Conservation (phyloP, 2,797 vertebrate species). For the Poeciliopsis infans region DNA sequence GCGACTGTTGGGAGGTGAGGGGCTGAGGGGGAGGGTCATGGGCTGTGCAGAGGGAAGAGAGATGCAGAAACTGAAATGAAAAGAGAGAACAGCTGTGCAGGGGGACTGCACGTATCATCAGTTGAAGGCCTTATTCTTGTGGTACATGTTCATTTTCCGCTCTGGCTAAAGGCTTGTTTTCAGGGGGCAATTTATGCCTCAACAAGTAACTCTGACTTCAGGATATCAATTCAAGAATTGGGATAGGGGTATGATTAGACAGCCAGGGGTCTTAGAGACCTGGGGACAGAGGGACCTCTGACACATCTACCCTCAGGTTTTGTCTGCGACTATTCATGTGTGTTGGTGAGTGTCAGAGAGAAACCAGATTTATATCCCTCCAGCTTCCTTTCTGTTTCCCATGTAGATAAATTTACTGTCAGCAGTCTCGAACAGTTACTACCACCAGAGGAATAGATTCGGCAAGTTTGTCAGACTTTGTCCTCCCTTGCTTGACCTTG, state of each 20-base stretch:
- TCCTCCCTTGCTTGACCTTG: conserved; percentile 37
- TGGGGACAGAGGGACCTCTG: conserved; percentile 58
- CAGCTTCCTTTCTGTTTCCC: conserved; percentile 13
- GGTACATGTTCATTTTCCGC: conserved; percentile 56
- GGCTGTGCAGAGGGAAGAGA: conserved; percentile 38
- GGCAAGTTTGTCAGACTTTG: conserved; percentile 45
- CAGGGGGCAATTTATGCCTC: conserved; percentile 44
- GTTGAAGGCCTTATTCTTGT: conserved; percentile 45
- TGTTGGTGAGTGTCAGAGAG: conserved; percentile 6
- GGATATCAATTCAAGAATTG: conserved; percentile 46
- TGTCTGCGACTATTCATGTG: not conserved
- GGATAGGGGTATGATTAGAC: conserved; percentile 57
- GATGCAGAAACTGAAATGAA: conserved; percentile 24
- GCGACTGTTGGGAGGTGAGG: conserved; percentile 39
- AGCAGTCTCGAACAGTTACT: conserved; percentile 70
- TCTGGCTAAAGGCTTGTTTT: conserved; percentile 35
- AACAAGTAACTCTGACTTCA: conserved; percentile 32
- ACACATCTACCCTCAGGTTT: conserved; percentile 57
- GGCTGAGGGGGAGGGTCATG: conserved; percentile 30
- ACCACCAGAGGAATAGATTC: conserved; percentile 75
- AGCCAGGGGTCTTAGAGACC: conserved; percentile 37
- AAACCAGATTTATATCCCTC: conserved; percentile 47
- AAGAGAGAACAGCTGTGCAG: conserved; percentile 1
- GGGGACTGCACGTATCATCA: conserved; percentile 36
- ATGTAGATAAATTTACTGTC: conserved; percentile 24